Evolutionary conservation across 2,113 vertebrate genomes (phyloP), one percentile per base, ranked within the genome.

Genomic region (Trinectes maculatus): DNA sequence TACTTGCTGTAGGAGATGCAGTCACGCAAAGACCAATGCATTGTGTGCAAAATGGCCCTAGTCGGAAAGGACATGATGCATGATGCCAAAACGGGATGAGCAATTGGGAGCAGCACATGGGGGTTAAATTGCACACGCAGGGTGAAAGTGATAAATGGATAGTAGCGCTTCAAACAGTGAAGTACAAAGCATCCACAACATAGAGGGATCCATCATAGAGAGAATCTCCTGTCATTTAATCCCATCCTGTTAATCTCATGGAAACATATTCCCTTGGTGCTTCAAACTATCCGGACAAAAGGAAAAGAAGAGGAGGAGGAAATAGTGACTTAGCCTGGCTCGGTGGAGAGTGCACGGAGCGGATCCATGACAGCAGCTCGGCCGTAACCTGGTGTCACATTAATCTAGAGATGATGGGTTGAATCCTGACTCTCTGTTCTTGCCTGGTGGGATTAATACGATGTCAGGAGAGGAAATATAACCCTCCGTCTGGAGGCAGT

Each of bases 361-460:
- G 51, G 56, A 43, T 12, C 49, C 22, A 3, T 44, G 70, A 62
- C 70, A 47, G 61, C 71, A 22, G 64, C 46, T 15, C 29, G 63
- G 56, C 53, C 8, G 7, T 56, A 73, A 79, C 61, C 79, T 59
- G 63, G 55, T 63, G 82, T 85, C 80, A 51, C 79, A 79, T 85
- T 77, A 74, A 80, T 81, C 82, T 83, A 61, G 69, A 60, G 28
- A 78, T 82, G 85, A 86, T 71, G 19, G 58, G 77, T 59, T 19
- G 71, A 33, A 64, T 6, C 24, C 56, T 33, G 69, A 73, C 47
- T 71, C 65, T 43, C 61, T 26, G 9, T 11, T 60, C 79, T 61
- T 60, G 80, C 80, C 77, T 59, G 43, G 3, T 52, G 37, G 67
- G 65, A 85, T 83, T 78, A 86, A 79, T 75, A 25, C 55, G 53